Evolutionary conservation across 2,797 vertebrate genomes (phyloP).

Genomic region (Gouania willdenowi): DNA sequence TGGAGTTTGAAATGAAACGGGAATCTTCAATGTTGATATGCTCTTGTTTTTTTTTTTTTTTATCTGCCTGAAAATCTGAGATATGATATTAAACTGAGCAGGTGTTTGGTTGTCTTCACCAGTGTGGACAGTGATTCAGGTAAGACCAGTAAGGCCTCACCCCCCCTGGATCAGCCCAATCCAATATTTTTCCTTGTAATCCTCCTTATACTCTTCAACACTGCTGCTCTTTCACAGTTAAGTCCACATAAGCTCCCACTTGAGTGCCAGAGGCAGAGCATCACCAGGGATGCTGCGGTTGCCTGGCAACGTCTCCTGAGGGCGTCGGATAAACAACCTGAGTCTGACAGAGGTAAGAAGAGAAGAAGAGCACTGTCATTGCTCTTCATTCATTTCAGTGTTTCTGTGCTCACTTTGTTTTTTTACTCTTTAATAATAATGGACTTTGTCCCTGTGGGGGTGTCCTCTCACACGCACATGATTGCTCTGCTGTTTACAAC

Average conservation of each 20-base stretch:
- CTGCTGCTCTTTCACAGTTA: constrained; percentile 71
- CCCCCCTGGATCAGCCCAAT: constrained; percentile 54
- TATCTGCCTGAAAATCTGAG: no score
- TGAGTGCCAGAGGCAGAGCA: constrained; percentile 67
- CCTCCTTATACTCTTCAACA: constrained; percentile 65
- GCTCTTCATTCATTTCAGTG: constrained; percentile 36
- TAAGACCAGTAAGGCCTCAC: constrained; percentile 45
- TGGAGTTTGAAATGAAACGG: no score
- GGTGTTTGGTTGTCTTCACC: no score
- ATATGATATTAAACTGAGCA: no score
- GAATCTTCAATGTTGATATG: no score
- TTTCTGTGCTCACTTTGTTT: constrained; percentile 22
- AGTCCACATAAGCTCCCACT: constrained; percentile 76
- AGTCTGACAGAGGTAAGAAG: constrained; percentile 59
- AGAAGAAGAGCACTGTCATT: constrained; percentile 36
- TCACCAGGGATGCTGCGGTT: constrained; percentile 66
- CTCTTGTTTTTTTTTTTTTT: no score
- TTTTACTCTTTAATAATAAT: no score
- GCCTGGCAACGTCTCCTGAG: constrained; percentile 74
- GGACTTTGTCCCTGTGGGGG: no score
- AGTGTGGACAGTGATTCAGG: constrained; percentile 28
- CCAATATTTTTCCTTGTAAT: constrained; percentile 75
- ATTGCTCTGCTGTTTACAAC: constrained; percentile 25
- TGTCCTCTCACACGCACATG: constrained; percentile 24
- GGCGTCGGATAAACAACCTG: constrained; percentile 70